Percentiles rank a stretch among this genome's conserved stretches.
Conservation (phyloP, 2,113 vertebrate species). For the Upupa epops region DNA sequence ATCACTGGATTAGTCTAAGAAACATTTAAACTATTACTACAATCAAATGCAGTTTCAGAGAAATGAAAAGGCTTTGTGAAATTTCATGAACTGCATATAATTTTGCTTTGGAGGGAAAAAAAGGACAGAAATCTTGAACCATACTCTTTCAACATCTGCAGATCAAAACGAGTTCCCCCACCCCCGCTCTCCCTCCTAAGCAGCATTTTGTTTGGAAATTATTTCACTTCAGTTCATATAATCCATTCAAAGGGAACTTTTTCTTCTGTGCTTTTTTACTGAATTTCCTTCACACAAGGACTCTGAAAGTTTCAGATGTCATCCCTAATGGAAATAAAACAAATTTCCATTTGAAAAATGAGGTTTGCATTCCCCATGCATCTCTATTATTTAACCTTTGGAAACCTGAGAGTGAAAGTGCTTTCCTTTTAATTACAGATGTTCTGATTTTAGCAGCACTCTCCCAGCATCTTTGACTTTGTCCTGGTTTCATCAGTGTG, state of each 20-base stretch:
- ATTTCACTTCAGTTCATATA: background rate
- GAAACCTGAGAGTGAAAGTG: constrained; percentile 48
- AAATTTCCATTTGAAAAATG: constrained; percentile 30
- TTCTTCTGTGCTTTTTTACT: background rate
- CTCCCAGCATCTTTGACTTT: constrained; percentile 56
- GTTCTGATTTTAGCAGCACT: constrained; percentile 53
- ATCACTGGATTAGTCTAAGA: background rate
- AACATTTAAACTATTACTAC: constrained; percentile 15
- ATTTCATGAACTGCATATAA: background rate
- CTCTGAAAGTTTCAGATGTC: constrained; percentile 9
- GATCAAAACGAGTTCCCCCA: background rate
- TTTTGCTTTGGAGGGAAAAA: background rate
- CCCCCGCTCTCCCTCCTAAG: background rate
- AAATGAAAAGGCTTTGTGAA: background rate
- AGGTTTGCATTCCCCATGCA: constrained; percentile 53
- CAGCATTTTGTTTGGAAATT: background rate
- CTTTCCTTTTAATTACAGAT: constrained; percentile 62
- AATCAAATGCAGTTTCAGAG: background rate
- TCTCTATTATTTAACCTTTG: constrained; percentile 58
- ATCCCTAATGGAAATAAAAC: constrained; percentile 13
- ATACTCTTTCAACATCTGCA: background rate
- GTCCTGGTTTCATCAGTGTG: constrained; percentile 42
- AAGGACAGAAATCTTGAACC: background rate
- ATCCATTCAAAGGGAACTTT: background rate
- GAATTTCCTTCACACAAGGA: constrained; percentile 20